Evolutionary conservation across 2,113 vertebrate genomes (phyloP), one percentile per base, ranked within the genome.

Genomic region (Phasianus colchicus): DNA sequence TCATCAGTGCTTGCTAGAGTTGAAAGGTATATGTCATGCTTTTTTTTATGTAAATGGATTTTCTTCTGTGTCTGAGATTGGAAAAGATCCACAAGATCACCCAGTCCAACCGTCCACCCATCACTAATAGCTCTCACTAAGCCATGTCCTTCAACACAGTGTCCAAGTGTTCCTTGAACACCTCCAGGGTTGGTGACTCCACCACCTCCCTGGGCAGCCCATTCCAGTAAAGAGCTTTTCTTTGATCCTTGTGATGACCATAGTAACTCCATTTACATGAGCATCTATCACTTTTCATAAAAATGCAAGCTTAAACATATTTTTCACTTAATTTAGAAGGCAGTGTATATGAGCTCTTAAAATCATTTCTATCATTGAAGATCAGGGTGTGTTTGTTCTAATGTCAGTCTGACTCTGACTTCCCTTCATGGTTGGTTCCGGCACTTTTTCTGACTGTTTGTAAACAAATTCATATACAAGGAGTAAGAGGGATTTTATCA

Each of bases 1-100:
- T 97, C 98, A 87, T 96, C 98, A 90, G 93, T 97, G 40, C 87
- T 97, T 80, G 92, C 97, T 92, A 95, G 97, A 95, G 85, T 86
- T 95, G 96, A 96, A 97, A 98, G 98, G 98, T 98, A 81, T 90
- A 69, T 67, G 22, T 34, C 17, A 11, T 83, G 67, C 40, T 66
- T 3, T 22, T 22, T 69, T 83, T 69, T 57, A 60, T 32, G 14
- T 69, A 34, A 21, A 1, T 66, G 61, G 58, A 22, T 64, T 83
- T 1, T 79, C 65, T 79, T 77, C 32, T 80, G 18, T 83, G 4
- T 67, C 21, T 13, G 14, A 43, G 15, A 15, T 43, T 43, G 42
- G 42, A 16, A 43, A 43, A 43, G 42, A 43, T 15, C 42, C 15
- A 7, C 15, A 43, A 43, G 42, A 16, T 43, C 42, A 43, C 15